phyloP scores from a whole-genome alignment of 2,888 invertebrate genomes.

The Esperia sulphurella region DNA sequence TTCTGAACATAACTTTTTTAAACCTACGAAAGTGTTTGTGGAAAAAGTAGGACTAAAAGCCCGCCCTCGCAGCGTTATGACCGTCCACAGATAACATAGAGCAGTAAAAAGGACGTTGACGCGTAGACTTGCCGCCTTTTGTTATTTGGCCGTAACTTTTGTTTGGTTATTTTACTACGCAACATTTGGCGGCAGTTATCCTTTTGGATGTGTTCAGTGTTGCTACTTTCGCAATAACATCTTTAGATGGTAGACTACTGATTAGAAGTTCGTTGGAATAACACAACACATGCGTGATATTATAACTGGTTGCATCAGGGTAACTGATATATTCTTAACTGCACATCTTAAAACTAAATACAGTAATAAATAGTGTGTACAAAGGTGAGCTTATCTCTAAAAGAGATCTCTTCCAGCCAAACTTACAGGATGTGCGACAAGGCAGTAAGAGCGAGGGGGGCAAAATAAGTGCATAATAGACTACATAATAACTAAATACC shows the following conservation, averaged over 20 bases:
- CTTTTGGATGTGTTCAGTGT: too few species aligned
- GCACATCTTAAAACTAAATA: too few species aligned
- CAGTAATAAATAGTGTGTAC: too few species aligned
- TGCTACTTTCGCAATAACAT: not conserved
- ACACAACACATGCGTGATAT: too few species aligned
- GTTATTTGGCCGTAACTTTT: not conserved
- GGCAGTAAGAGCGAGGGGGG: too few species aligned
- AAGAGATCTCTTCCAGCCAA: too few species aligned
- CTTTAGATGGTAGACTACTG: not conserved
- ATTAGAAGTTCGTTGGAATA: not conserved
- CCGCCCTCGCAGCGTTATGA: slow-evolving; percentile 32
- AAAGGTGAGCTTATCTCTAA: too few species aligned
- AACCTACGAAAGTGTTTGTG: slow-evolving; percentile 28
- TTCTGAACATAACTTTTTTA: not conserved
- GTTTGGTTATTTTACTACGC: not conserved
- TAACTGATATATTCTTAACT: too few species aligned
- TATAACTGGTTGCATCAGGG: too few species aligned
- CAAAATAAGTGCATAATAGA: too few species aligned
- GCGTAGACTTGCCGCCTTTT: slow-evolving; percentile 10
- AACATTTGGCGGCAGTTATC: not conserved
- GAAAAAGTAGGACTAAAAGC: slow-evolving; percentile 32
- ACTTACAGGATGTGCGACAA: too few species aligned
- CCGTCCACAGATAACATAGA: slow-evolving; percentile 30
- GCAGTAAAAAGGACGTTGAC: slow-evolving; percentile 32
- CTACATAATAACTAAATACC: too few species aligned